phyloP scores from a whole-genome alignment of 2,888 invertebrate genomes.

The Watsonalla cultraria region DNA sequence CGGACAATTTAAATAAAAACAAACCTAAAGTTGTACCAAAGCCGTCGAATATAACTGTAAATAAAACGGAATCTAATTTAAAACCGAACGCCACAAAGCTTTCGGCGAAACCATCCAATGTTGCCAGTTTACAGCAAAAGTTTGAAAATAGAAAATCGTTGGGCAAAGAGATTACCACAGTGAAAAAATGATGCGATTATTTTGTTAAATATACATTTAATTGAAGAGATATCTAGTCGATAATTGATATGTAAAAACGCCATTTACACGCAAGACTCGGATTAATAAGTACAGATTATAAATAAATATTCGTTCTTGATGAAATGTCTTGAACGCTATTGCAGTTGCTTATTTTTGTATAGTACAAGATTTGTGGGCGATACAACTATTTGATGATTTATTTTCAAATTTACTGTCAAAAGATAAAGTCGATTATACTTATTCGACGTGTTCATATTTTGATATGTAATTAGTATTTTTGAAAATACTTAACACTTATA shows the following conservation, averaged over 20 bases:
- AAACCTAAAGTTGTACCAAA: slow-evolving; percentile 71
- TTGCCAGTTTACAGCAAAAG: slow-evolving; percentile 88
- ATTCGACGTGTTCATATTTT: slow-evolving; percentile 53
- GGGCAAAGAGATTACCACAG: slow-evolving; percentile 57
- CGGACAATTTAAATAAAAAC: slow-evolving; percentile 71
- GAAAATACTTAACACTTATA: not conserved
- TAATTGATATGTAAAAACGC: slow-evolving; percentile 10
- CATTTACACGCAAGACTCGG: slow-evolving; percentile 19
- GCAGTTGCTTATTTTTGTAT: slow-evolving; percentile 1
- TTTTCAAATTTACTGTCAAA: not conserved
- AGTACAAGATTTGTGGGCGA: not conserved
- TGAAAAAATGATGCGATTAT: slow-evolving; percentile 45
- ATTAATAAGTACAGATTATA: slow-evolving; percentile 17
- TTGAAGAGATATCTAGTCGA: slow-evolving; percentile 30
- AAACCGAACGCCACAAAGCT: slow-evolving; percentile 66
- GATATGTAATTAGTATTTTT: slow-evolving; percentile 17
- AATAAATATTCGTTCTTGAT: no score
- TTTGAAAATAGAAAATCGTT: slow-evolving; percentile 82
- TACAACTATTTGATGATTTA: not conserved
- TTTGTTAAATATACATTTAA: slow-evolving; percentile 16
- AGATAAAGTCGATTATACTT: not conserved
- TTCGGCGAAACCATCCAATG: slow-evolving; percentile 81
- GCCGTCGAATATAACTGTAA: slow-evolving; percentile 44
- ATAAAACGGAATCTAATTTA: slow-evolving; percentile 48
- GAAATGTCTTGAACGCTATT: slow-evolving; percentile 22